These are phyloP conservation scores for Steinernema carpocapsae DNA, from an alignment of 2,888 invertebrate genomes.

Conservation along the genomic window DNA sequence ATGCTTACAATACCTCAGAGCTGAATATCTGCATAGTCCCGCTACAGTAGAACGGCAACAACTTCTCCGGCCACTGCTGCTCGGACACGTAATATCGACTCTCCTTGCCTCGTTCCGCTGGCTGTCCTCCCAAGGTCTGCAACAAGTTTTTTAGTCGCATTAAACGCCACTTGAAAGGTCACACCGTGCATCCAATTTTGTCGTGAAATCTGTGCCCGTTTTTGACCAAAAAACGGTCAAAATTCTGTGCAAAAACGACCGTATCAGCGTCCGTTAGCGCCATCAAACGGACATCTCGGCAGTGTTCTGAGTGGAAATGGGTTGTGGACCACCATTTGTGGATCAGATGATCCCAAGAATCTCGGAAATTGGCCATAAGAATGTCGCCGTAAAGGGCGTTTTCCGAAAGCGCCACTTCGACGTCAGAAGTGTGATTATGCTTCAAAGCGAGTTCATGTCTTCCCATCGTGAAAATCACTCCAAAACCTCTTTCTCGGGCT, in stretches of 20 bases:
- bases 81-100: slow-evolving; percentile 4
- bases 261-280: slow-evolving; percentile 20
- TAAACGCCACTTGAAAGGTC: neutral
- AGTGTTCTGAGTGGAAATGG: slow-evolving; percentile 19
- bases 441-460: neutral
- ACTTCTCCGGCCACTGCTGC: neutral
- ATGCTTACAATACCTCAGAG: neutral
- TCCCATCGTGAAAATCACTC: slow-evolving; percentile 16
- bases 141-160: neutral
- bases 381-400: slow-evolving; percentile 10
- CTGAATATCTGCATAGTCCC: slow-evolving; percentile 25
- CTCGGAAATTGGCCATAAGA: slow-evolving; percentile 9
- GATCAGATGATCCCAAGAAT: slow-evolving; percentile 20
- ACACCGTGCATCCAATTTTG: slow-evolving; percentile 26
- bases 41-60: slow-evolving; percentile 7
- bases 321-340: slow-evolving; percentile 29
- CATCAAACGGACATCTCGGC: slow-evolving; percentile 19
- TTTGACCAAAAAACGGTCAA: slow-evolving; percentile 6
- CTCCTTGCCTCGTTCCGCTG: neutral
- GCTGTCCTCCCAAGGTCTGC: slow-evolving; percentile 10
- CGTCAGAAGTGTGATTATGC: slow-evolving; percentile 4
- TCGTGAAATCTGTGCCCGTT: slow-evolving; percentile 2
- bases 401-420: neutral
- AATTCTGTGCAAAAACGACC: slow-evolving; percentile 13
- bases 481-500: slow-evolving; percentile 6